These are phyloP conservation scores for Drosophila imparisetae DNA, from an alignment of 2,888 invertebrate species.

Conservation along the genomic window DNA sequence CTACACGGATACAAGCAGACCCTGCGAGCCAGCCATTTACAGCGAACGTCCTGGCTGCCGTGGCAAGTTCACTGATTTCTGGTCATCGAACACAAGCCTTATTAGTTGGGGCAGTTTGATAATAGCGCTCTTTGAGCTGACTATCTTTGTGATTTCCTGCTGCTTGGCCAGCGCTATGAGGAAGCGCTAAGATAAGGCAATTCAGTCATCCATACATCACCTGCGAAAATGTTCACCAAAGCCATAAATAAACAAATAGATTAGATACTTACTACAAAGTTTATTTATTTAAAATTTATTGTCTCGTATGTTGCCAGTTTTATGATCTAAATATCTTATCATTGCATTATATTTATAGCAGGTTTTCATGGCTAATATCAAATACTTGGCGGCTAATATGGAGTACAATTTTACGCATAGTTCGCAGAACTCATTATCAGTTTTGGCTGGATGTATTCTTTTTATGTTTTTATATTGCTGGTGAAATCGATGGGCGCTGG, in stretches of 20 bases:
- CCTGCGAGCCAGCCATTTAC: slow-evolving; percentile 61
- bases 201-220: slow-evolving; percentile 14
- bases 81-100: slow-evolving; percentile 80
- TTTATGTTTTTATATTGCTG: slow-evolving; percentile 4
- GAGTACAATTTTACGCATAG: slow-evolving; percentile 27
- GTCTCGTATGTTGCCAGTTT: slow-evolving; percentile 10
- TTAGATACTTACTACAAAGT: slow-evolving; percentile 12
- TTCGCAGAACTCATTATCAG: slow-evolving; percentile 39
- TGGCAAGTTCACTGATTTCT: slow-evolving; percentile 83
- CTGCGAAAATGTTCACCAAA: slow-evolving; percentile 22
- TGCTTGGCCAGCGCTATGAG: slow-evolving; percentile 93
- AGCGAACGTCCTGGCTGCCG: slow-evolving; percentile 62
- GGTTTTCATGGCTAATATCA: slow-evolving; percentile 13
- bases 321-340: slow-evolving; percentile 51
- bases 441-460: not conserved
- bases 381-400: slow-evolving; percentile 3
- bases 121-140: slow-evolving; percentile 89
- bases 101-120: slow-evolving; percentile 89
- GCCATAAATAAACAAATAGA: slow-evolving; percentile 60
- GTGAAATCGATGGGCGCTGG: slow-evolving; percentile 6
- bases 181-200: slow-evolving; percentile 84
- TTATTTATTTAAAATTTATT: slow-evolving; percentile 10
- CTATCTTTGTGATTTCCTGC: slow-evolving; percentile 92
- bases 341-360: slow-evolving; percentile 14
- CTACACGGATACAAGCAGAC: slow-evolving; percentile 37